These are phyloP conservation scores for Ophiothrix spiculata DNA, from an alignment of 35 echinoderm and acorn worm species.

Conservation along the genomic window DNA sequence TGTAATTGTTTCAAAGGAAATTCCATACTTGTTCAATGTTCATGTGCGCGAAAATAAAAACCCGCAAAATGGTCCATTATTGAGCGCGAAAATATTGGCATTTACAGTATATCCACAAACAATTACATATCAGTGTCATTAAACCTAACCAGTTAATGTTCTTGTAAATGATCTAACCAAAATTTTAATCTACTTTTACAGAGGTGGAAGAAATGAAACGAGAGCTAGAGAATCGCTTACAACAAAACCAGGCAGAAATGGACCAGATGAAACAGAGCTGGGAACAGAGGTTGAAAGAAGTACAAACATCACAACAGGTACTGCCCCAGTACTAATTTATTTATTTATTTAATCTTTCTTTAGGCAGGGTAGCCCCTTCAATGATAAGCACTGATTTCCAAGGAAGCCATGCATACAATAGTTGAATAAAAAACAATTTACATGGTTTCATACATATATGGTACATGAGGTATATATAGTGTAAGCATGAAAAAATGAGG, in stretches of 20 bases:
- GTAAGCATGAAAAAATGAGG: too few relatives aligned
- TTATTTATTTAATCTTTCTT: too few relatives aligned
- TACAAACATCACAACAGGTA: conserved; percentile 84
- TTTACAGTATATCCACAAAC: background rate
- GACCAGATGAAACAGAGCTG: conserved; percentile 79
- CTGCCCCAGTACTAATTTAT: too few relatives aligned
- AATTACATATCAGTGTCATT: background rate
- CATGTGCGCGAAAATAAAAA: background rate
- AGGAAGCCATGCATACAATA: too few relatives aligned
- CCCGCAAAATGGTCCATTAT: background rate
- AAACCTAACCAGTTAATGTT: background rate
- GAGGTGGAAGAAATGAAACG: conserved; percentile 94
- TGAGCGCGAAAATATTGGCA: background rate
- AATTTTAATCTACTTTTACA: conserved; percentile 6
- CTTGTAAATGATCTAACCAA: background rate
- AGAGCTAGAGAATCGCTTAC: conserved; percentile 52
- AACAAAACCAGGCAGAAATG: conserved; percentile 91
- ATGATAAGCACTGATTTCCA: too few relatives aligned
- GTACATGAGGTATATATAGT: too few relatives aligned
- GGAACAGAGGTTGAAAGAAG: conserved; percentile 89
- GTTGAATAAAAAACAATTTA: too few relatives aligned
- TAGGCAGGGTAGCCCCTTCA: too few relatives aligned
- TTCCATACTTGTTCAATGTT: background rate
- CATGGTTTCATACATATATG: too few relatives aligned
- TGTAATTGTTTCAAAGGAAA: too few relatives aligned